Percentiles rank a stretch among this genome's conserved stretches.
Conservation (phyloP, 2,113 vertebrate genomes). For the Hemiprocne comata region DNA sequence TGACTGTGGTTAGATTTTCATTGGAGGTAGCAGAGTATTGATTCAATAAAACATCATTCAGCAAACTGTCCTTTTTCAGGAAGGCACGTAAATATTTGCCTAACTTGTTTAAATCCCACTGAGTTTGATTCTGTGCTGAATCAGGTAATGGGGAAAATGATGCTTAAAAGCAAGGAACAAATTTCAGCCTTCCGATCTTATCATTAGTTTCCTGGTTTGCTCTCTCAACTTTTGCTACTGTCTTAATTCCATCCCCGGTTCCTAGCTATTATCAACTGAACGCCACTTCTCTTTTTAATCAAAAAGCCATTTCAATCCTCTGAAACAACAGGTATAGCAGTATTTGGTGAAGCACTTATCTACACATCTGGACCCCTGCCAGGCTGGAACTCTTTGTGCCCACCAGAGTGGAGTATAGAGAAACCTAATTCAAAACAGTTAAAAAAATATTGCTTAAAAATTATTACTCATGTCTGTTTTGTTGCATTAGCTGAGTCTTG, state of each 20-base stretch:
- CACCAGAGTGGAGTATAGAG: not conserved
- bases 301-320: not conserved
- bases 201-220: not conserved
- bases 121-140: not conserved
- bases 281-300: not conserved
- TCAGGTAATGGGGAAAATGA: not conserved
- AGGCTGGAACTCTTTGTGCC: not conserved
- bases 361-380: rapidly evolving
- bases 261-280: not conserved
- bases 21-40: not conserved
- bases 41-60: slow-evolving; percentile 20
- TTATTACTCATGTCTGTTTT: not conserved
- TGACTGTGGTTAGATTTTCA: slow-evolving; percentile 14
- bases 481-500: not conserved
- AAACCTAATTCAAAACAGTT: not conserved
- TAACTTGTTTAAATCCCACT: slow-evolving; percentile 14
- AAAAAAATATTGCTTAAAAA: not conserved
- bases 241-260: not conserved
- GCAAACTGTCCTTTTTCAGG: not conserved
- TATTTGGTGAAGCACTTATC: not conserved
- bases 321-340: not conserved
- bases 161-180: not conserved
- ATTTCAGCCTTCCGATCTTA: not conserved
- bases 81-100: slow-evolving; percentile 31
- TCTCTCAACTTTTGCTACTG: not conserved